These are phyloP conservation scores for Tiphia femorata DNA, from an alignment of 2,888 invertebrate genomes.

Conservation along the genomic window DNA sequence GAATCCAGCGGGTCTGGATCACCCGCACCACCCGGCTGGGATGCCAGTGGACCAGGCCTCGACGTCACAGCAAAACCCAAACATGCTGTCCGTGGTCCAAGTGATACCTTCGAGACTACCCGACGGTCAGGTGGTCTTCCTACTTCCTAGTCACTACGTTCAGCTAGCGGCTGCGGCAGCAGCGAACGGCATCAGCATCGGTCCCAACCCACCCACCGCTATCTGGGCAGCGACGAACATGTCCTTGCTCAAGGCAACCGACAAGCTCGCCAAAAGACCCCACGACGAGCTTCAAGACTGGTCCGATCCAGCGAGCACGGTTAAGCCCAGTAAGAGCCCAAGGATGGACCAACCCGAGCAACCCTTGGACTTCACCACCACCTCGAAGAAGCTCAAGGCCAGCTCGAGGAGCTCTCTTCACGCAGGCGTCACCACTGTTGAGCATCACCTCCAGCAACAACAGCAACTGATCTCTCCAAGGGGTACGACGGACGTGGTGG, in stretches of 20 bases:
- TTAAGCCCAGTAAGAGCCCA: constrained; percentile 50
- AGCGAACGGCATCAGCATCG: constrained; percentile 66
- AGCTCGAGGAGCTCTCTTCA: constrained; percentile 26
- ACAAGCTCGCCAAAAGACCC: constrained; percentile 63
- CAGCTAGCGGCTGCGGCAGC: constrained; percentile 72
- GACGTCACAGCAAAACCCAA: constrained; percentile 60
- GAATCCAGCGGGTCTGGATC: constrained; percentile 51
- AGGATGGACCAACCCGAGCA: constrained; percentile 60
- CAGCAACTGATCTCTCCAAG: constrained; percentile 3
- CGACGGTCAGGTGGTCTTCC: constrained; percentile 75
- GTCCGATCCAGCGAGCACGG: constrained; percentile 44
- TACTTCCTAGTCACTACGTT: constrained; percentile 75
- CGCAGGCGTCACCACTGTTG: not conserved
- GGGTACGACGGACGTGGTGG: constrained; percentile 17
- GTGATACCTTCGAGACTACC: constrained; percentile 73
- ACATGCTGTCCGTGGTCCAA: constrained; percentile 68
- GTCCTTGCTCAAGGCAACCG: constrained; percentile 65
- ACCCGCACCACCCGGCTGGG: constrained; percentile 35
- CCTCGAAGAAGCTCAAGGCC: constrained; percentile 60
- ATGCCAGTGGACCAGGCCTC: constrained; percentile 48
- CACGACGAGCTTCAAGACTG: constrained; percentile 59
- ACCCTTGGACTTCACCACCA: constrained; percentile 65
- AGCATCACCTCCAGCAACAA: constrained; percentile 8
- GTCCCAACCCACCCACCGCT: constrained; percentile 65
- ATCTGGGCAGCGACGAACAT: constrained; percentile 67